Percentiles rank a stretch among this genome's conserved stretches.
phyloP scores from a whole-genome alignment of 1,140 invertebrate species.

The Musca domestica region DNA sequence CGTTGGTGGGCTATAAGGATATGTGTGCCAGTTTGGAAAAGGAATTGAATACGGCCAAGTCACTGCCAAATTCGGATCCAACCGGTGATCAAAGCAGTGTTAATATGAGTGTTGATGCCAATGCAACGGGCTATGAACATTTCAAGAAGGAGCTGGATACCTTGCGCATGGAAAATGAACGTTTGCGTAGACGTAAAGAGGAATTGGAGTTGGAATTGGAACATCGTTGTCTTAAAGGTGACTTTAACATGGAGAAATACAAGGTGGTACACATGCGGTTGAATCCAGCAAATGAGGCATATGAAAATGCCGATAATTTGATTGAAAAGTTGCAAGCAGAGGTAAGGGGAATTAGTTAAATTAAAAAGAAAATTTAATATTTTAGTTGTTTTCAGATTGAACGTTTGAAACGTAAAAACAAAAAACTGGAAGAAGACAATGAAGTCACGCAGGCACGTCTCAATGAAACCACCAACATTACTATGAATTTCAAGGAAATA shows the following conservation, averaged over 20 bases:
- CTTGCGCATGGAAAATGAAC: conserved; percentile 58
- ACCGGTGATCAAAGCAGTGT: conserved; percentile 29
- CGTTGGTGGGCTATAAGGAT: conserved; percentile 67
- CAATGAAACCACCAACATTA: conserved; percentile 44
- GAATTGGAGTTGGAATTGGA: conserved; percentile 65
- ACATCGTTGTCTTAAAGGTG: conserved; percentile 62
- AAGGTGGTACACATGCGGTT: conserved; percentile 65
- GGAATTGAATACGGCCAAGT: conserved; percentile 54
- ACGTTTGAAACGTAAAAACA: conserved; percentile 56
- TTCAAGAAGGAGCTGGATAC: conserved; percentile 55
- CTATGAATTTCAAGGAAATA: conserved; percentile 50
- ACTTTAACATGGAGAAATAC: conserved; percentile 55
- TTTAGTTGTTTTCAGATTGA: conserved; percentile 38
- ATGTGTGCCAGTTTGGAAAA: conserved; percentile 67
- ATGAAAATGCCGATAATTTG: conserved; percentile 64
- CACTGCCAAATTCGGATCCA: conserved; percentile 35
- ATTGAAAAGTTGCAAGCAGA: conserved; percentile 70
- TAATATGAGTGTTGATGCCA: conserved; percentile 13
- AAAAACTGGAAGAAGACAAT: conserved; percentile 62
- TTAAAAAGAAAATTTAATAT: neutral
- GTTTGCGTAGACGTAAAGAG: conserved; percentile 62
- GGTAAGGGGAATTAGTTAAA: conserved; percentile 48
- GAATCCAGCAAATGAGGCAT: conserved; percentile 73
- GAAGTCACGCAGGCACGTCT: conserved; percentile 57
- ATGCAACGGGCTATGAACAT: conserved; percentile 41